phyloP scores from a whole-genome alignment of 2,888 invertebrate genomes.

The Papilio demoleus region DNA sequence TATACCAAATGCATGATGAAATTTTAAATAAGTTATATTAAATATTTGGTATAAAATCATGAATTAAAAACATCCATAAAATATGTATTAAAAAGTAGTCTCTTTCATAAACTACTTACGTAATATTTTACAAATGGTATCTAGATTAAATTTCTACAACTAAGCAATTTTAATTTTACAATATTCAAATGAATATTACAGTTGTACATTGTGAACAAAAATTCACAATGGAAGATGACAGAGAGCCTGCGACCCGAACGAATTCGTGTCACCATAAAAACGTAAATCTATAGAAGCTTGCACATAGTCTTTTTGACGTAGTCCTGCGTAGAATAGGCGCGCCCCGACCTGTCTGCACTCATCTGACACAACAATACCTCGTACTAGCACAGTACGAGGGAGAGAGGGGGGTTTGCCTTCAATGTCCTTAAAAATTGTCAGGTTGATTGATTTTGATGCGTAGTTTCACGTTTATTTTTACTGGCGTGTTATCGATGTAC shows the following conservation, averaged over 20 bases:
- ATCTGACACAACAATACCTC: constrained; percentile 59
- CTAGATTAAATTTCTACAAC: neutral
- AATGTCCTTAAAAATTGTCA: constrained; percentile 50
- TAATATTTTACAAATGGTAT: too few relatives aligned
- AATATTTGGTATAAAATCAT: too few relatives aligned
- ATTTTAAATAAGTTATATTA: too few relatives aligned
- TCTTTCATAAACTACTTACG: too few relatives aligned
- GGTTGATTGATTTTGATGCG: constrained; percentile 52
- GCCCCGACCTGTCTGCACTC: constrained; percentile 57
- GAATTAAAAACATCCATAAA: too few relatives aligned
- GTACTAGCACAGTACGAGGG: constrained; percentile 35
- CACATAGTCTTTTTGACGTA: constrained; percentile 36
- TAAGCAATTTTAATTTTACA: neutral
- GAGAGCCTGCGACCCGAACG: constrained; percentile 11
- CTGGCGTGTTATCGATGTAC: constrained; percentile 31
- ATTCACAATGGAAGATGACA: constrained; percentile 8
- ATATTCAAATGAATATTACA: neutral
- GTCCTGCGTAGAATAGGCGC: constrained; percentile 44
- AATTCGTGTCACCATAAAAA: constrained; percentile 34
- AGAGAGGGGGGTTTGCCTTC: constrained; percentile 45
- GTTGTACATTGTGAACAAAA: neutral
- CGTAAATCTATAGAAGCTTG: constrained; percentile 34
- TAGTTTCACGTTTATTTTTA: constrained; percentile 48
- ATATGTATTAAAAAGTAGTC: too few relatives aligned
- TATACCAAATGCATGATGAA: too few relatives aligned